Percentiles rank a stretch among this genome's conserved stretches.
Conservation (phyloP, 2,888 invertebrate species). For the Syrista parreyssii region DNA sequence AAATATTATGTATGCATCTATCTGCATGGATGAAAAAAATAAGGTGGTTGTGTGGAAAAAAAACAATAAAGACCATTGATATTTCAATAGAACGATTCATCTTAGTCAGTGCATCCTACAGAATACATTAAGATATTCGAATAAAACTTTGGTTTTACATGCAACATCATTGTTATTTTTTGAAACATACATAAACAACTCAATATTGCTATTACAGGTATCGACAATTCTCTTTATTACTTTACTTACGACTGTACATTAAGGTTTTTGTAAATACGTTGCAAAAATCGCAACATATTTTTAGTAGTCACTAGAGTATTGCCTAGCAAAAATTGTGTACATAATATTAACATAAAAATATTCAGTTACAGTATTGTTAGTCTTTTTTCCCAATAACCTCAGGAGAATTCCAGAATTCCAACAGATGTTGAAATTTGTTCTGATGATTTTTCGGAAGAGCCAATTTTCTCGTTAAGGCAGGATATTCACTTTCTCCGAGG, state of each 20-base stretch:
- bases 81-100: not conserved
- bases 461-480: constrained; percentile 57
- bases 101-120: not conserved
- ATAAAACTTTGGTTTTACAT: constrained; percentile 51
- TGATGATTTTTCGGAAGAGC: constrained; percentile 62
- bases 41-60: not conserved
- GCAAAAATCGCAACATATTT: constrained; percentile 55
- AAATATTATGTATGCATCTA: not conserved
- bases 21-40: not conserved
- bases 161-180: constrained; percentile 62
- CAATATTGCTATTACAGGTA: constrained; percentile 46
- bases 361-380: constrained; percentile 40
- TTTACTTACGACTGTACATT: constrained; percentile 60
- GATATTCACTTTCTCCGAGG: constrained; percentile 56
- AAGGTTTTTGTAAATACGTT: constrained; percentile 51
- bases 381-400: constrained; percentile 54
- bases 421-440: constrained; percentile 59
- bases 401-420: constrained; percentile 63
- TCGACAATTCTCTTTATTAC: constrained; percentile 57
- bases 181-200: constrained; percentile 59
- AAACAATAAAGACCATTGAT: not conserved
- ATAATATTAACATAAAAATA: constrained; percentile 51
- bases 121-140: constrained; percentile 14
- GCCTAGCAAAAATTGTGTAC: constrained; percentile 56
- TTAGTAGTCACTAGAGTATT: constrained; percentile 44